Evolutionary conservation across 2,888 invertebrate genomes (phyloP).

Genomic region (Adineta ricciae): DNA sequence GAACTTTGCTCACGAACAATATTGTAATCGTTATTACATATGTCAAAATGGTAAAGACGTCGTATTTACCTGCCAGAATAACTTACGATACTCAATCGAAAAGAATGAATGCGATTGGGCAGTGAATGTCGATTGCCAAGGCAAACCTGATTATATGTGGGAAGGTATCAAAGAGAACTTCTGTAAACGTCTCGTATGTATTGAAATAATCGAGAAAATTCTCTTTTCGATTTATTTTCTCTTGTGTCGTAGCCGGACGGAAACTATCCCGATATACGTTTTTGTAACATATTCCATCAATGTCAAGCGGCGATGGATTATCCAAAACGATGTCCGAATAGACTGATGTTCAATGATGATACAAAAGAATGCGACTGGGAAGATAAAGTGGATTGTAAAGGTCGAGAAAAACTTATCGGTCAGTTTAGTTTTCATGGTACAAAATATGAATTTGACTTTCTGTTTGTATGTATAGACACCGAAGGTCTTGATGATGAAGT

Average conservation of each 20-base stretch:
- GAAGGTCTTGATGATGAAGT: slow-evolving; percentile 30
- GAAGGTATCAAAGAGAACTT: slow-evolving; percentile 33
- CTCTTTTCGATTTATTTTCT: too few relatives aligned
- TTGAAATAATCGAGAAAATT: too few relatives aligned
- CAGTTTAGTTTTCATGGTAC: not conserved
- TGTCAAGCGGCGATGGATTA: slow-evolving; percentile 33
- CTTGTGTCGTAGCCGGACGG: slow-evolving; percentile 31
- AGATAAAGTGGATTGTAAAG: slow-evolving; percentile 33
- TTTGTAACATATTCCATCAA: slow-evolving; percentile 34
- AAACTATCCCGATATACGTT: slow-evolving; percentile 32
- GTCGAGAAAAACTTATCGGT: slow-evolving; percentile 32
- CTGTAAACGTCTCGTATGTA: slow-evolving; percentile 31
- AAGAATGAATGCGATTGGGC: slow-evolving; percentile 35
- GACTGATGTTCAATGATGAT: slow-evolving; percentile 32
- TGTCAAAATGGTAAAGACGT: slow-evolving; percentile 34
- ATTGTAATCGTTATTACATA: slow-evolving; percentile 33
- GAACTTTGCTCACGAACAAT: slow-evolving; percentile 31
- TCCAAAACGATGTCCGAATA: slow-evolving; percentile 32
- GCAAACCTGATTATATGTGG: slow-evolving; percentile 34
- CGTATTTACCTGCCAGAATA: slow-evolving; percentile 34
- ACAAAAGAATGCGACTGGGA: slow-evolving; percentile 34
- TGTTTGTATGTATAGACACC: slow-evolving; percentile 10
- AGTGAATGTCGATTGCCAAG: slow-evolving; percentile 29
- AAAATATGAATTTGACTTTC: not conserved
- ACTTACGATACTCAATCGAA: slow-evolving; percentile 26